A percentile compares a stretch with the other conserved stretches of the same genome.
Evolutionary conservation across 2,888 invertebrate species (phyloP).

Genomic region (Cantharis rustica): DNA sequence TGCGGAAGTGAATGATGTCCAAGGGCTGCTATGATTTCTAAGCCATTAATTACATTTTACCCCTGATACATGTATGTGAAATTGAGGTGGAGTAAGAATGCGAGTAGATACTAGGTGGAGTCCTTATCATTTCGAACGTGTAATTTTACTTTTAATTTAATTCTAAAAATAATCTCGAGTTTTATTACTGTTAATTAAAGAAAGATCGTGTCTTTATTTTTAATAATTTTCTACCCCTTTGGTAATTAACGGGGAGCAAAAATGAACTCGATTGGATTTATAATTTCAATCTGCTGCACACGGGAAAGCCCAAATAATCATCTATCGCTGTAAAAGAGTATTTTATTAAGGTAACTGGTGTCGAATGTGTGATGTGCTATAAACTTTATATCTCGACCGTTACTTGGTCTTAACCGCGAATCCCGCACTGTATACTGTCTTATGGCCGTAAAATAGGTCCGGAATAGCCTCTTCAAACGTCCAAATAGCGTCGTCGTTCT

Average conservation of each 20-base stretch:
- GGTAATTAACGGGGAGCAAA: neutral
- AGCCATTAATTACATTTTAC: slow-evolving; percentile 30
- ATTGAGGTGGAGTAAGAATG: slow-evolving; percentile 27
- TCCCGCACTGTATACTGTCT: slow-evolving; percentile 52
- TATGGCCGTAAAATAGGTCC: slow-evolving; percentile 52
- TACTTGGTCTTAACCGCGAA: slow-evolving; percentile 55
- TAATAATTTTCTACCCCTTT: neutral
- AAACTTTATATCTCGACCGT: slow-evolving; percentile 56
- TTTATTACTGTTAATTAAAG: neutral
- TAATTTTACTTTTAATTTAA: slow-evolving; percentile 23
- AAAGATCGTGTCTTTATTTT: neutral
- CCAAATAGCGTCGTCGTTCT: slow-evolving; percentile 49
- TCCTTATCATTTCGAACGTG: slow-evolving; percentile 23
- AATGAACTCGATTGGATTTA: slow-evolving; percentile 16
- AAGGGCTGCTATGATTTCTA: slow-evolving; percentile 31
- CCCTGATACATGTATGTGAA: slow-evolving; percentile 26
- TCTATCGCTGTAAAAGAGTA: slow-evolving; percentile 46
- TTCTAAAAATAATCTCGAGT: slow-evolving; percentile 8
- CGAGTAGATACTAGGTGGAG: slow-evolving; percentile 25
- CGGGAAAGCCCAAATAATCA: slow-evolving; percentile 38
- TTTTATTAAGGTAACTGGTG: slow-evolving; percentile 57
- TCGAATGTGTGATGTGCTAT: slow-evolving; percentile 57
- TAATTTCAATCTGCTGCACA: slow-evolving; percentile 29
- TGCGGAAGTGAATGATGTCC: slow-evolving; percentile 29
- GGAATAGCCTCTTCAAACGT: slow-evolving; percentile 53